Evolutionary conservation across 2,113 vertebrate genomes (phyloP), one percentile per base, ranked within the genome.

Genomic region (Nestor notabilis): DNA sequence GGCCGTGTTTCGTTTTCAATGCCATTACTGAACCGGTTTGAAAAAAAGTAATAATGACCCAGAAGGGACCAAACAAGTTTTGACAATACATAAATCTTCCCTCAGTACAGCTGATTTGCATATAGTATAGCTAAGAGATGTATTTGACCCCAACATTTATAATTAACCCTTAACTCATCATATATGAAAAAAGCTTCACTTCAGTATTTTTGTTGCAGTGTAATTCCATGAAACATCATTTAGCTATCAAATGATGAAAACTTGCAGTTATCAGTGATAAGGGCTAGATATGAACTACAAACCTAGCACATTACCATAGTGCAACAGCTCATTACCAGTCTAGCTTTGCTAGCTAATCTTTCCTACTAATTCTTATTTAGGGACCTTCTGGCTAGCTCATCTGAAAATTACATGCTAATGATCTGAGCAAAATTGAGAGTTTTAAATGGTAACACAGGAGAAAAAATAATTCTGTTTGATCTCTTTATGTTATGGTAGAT

Each of bases 361-460:
- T 86, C 69, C 69, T 79, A 65, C 80, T 96, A 76, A 97, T 95
- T 97, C 95, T 96, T 95, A 94, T 72, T 92, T 92, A 92, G 94
- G 83, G 93, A 96, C 93, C 65, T 92, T 74, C 95, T 87, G 89
- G 83, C 72, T 84, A 95, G 56, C 83, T 85, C 83, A 87, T 92
- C 55, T 89, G 80, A 93, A 96, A 90, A 95, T 95, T 60, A 82
- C 49, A 93, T 0, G 2, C 49, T 97, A 93, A 97, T 91, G 95
- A 95, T 78, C 69, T 41, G 1, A 10, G 1, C 66, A 91, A 70
- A 93, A 93, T 46, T 46, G 49, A 94, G 81, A 92, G 87, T 37
- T 91, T 83, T 95, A 94, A 89, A 95, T 2, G 15, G 86, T 61
- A 95, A 70, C 89, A 43, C 0, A 17, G 71, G 93, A 89, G 52